Evolutionary conservation across 2,797 vertebrate species (phyloP).

Genomic region (Artibeus lituratus): DNA sequence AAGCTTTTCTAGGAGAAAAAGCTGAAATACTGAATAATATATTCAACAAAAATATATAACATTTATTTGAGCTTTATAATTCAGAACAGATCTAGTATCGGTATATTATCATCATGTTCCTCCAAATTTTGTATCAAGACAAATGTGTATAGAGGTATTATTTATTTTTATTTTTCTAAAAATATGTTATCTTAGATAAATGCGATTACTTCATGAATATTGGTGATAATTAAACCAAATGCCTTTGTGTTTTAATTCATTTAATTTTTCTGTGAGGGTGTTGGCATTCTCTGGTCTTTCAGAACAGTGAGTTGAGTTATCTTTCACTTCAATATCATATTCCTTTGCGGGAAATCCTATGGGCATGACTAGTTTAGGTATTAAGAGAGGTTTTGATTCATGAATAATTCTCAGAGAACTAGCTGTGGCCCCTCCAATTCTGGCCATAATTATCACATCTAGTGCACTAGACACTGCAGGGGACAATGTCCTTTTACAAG

Average conservation of each 20-base stretch:
- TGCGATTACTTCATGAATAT: not conserved
- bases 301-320: not conserved
- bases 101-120: not conserved
- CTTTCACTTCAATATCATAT: not conserved
- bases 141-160: not conserved
- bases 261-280: not conserved
- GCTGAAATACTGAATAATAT: not conserved
- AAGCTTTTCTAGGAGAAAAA: not conserved
- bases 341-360: not conserved
- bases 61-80: not conserved
- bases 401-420: not conserved
- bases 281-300: constrained; percentile 9
- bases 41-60: not conserved
- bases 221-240: not conserved
- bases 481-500: not conserved
- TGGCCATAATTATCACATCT: not conserved
- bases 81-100: not conserved
- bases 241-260: constrained; percentile 23
- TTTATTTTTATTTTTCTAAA: constrained; percentile 1
- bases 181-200: not conserved
- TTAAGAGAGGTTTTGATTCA: not conserved
- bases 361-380: not conserved
- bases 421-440: not conserved
- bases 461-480: not conserved
- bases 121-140: not conserved